Conservation (phyloP, 2,888 invertebrate species). For the Plagiodera versicolora region DNA sequence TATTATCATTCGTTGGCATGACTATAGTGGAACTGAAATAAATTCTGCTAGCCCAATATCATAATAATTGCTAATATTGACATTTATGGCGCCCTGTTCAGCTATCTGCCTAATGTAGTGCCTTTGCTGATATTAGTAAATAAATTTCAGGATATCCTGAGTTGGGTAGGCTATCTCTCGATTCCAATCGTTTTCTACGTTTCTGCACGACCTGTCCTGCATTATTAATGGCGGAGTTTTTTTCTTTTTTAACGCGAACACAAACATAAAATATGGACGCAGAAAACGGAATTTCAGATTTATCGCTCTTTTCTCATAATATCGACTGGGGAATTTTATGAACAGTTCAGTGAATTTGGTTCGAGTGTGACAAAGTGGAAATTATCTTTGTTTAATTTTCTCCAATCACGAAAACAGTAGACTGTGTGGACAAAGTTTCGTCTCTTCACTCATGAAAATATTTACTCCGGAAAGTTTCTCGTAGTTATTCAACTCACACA, state of each 20-base stretch:
- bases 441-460: too few species aligned
- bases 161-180: neutral
- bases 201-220: neutral
- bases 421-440: too few species aligned
- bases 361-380: neutral
- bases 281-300: neutral
- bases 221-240: neutral
- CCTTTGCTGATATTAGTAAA: conserved; percentile 17
- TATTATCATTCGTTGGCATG: neutral
- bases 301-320: neutral
- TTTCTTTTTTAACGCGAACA: neutral
- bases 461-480: too few species aligned
- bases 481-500: too few species aligned
- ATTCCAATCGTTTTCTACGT: neutral
- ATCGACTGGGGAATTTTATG: neutral
- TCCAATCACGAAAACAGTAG: too few species aligned
- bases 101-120: conserved; percentile 20
- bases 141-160: conserved; percentile 9
- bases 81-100: conserved; percentile 12
- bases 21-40: conserved; percentile 2
- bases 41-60: conserved; percentile 16
- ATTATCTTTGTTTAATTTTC: too few species aligned
- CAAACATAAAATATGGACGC: neutral
- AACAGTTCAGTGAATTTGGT: neutral
- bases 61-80: conserved; percentile 16